phyloP scores from a whole-genome alignment of 2,888 invertebrate genomes.

The Podabrus alpinus region DNA sequence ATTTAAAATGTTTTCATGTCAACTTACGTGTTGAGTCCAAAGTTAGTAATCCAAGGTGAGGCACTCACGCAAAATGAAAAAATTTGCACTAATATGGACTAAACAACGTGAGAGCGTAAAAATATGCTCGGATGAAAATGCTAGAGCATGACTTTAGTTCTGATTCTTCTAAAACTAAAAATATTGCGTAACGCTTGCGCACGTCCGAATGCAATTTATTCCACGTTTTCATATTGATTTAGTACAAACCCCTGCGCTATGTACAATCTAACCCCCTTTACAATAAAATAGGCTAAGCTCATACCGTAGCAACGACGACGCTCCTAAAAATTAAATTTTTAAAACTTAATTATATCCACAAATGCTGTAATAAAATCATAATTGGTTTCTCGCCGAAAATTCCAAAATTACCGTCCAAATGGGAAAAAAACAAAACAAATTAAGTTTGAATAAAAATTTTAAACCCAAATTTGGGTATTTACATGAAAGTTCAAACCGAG shows the following conservation, averaged over 20 bases:
- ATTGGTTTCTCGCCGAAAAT: not conserved
- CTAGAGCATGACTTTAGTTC: slow-evolving; percentile 25
- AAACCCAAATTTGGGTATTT: not conserved
- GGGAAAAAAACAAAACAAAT: not conserved
- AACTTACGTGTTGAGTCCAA: not conserved
- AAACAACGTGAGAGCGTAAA: slow-evolving; percentile 6
- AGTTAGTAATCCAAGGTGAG: not conserved
- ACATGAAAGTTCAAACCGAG: not conserved
- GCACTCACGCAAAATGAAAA: not conserved
- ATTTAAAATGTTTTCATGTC: not conserved
- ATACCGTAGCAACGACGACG: slow-evolving; percentile 10
- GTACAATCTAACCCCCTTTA: slow-evolving; percentile 8
- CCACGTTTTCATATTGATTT: slow-evolving; percentile 26
- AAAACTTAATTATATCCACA: not conserved
- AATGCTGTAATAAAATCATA: not conserved
- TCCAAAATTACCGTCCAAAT: not conserved
- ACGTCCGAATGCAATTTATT: slow-evolving; percentile 3
- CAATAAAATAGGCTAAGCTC: not conserved
- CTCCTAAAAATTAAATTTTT: not conserved
- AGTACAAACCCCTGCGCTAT: slow-evolving; percentile 19
- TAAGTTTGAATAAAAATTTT: not conserved
- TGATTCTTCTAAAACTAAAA: slow-evolving; percentile 13
- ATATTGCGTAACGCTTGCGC: slow-evolving; percentile 22
- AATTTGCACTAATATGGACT: not conserved
- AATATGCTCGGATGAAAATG: slow-evolving; percentile 9